Conservation (phyloP, 2,113 vertebrate genomes). For the Albula glossodonta region DNA sequence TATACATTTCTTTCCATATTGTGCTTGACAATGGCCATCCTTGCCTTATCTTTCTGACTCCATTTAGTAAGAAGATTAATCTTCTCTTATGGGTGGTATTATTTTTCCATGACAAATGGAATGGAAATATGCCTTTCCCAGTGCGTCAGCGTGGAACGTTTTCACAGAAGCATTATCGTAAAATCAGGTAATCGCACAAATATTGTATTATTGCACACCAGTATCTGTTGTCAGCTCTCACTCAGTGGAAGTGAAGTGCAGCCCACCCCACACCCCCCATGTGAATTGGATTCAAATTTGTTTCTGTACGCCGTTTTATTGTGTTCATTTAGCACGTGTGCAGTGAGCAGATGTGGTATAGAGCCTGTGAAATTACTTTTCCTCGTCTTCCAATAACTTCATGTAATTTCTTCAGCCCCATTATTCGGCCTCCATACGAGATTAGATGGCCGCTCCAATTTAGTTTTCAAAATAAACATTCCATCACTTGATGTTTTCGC, state of each 20-base stretch:
- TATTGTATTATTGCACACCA: slow-evolving; percentile 15
- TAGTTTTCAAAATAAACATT: slow-evolving; percentile 31
- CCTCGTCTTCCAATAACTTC: slow-evolving; percentile 9
- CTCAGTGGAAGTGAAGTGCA: slow-evolving; percentile 17
- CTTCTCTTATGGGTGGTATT: slow-evolving; percentile 30
- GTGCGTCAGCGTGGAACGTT: slow-evolving; percentile 17
- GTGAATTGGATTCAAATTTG: slow-evolving; percentile 13
- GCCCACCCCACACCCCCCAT: background rate
- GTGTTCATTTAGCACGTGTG: slow-evolving; percentile 10
- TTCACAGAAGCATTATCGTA: slow-evolving; percentile 33
- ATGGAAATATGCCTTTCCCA: slow-evolving; percentile 14
- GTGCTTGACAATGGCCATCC: slow-evolving; percentile 39
- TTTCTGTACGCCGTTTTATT: slow-evolving; percentile 2
- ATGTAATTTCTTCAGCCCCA: slow-evolving; percentile 10
- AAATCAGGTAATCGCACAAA: slow-evolving; percentile 29
- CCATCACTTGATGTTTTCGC: slow-evolving; percentile 5
- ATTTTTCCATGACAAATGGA: slow-evolving; percentile 22
- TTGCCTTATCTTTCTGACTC: slow-evolving; percentile 21
- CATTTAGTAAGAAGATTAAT: slow-evolving; percentile 37
- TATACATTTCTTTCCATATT: slow-evolving; percentile 25
- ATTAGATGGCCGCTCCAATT: slow-evolving; percentile 15
- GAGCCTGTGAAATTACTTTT: slow-evolving; percentile 31
- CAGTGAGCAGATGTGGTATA: slow-evolving; percentile 11
- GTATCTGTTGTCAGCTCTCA: slow-evolving; percentile 13
- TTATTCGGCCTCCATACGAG: background rate